These are phyloP conservation scores for Gouania willdenowi DNA, from an alignment of 2,797 vertebrate species.

Conservation along the genomic window DNA sequence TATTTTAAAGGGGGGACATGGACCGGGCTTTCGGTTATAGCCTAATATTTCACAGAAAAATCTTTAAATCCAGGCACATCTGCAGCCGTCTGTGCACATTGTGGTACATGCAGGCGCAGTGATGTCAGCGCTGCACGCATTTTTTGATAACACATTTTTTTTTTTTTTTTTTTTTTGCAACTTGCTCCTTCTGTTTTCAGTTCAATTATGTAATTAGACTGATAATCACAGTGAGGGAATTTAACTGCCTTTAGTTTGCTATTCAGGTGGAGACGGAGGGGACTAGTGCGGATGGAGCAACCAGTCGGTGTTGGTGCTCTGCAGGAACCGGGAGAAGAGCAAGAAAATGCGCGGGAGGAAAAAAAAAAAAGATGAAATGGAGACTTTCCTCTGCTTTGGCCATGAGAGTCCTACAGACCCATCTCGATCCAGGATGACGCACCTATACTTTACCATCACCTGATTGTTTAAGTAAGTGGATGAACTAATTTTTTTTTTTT, in stretches of 20 bases:
- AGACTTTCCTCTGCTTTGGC: constrained; percentile 20
- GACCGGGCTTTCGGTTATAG: constrained; percentile 68
- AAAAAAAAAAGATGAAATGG: constrained; percentile 45
- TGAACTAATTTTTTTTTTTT: background rate
- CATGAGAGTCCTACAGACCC: constrained; percentile 27
- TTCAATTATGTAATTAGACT: constrained; percentile 66
- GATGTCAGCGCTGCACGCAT: constrained; percentile 53
- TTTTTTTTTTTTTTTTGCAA: too few relatives aligned
- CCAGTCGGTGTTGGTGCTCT: constrained; percentile 33
- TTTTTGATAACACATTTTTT: constrained; percentile 56
- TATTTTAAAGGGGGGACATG: constrained; percentile 70
- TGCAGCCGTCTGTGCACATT: constrained; percentile 59
- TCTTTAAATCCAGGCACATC: constrained; percentile 69
- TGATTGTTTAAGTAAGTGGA: constrained; percentile 56
- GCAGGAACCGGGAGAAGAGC: constrained; percentile 44
- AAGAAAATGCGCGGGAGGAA: constrained; percentile 36
- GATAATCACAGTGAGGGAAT: constrained; percentile 68
- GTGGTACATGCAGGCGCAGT: constrained; percentile 47
- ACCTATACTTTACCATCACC: constrained; percentile 43
- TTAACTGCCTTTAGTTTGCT: constrained; percentile 64
- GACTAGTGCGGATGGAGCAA: constrained; percentile 44
- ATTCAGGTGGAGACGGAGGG: constrained; percentile 67
- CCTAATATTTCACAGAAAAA: constrained; percentile 76
- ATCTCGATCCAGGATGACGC: constrained; percentile 30
- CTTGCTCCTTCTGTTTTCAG: constrained; percentile 54